A percentile compares a stretch with the other conserved stretches of the same genome.
phyloP scores from a whole-genome alignment of 2,888 invertebrate genomes.

The Drosophila longiperda region DNA sequence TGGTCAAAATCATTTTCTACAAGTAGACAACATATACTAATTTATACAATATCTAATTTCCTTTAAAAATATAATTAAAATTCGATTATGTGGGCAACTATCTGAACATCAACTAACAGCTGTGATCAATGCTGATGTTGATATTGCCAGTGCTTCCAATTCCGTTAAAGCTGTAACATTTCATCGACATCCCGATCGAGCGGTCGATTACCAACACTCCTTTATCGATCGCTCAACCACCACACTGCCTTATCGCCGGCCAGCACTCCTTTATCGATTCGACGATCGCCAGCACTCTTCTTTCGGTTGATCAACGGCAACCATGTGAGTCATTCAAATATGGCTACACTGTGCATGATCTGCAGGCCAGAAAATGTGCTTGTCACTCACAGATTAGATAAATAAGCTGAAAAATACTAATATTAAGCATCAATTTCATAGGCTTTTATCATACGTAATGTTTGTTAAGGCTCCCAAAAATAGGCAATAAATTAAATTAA shows the following conservation, averaged over 20 bases:
- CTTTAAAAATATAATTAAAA: too few species aligned
- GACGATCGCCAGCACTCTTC: background rate
- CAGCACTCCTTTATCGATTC: background rate
- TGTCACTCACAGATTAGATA: background rate
- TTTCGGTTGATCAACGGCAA: background rate
- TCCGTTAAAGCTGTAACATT: background rate
- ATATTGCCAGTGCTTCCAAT: too few species aligned
- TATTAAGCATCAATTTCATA: background rate
- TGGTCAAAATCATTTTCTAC: too few species aligned
- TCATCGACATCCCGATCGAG: background rate
- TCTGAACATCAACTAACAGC: too few species aligned
- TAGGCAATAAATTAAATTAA: slow-evolving; percentile 2
- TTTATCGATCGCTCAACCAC: too few species aligned
- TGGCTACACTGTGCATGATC: background rate
- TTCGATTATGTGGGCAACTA: too few species aligned
- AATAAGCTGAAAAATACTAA: background rate
- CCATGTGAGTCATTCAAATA: background rate
- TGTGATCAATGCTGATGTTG: too few species aligned
- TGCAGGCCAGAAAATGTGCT: background rate
- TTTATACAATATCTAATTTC: too few species aligned
- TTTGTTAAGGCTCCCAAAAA: slow-evolving; percentile 9
- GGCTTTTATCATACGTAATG: background rate
- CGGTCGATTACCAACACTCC: background rate
- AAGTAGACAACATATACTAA: too few species aligned
- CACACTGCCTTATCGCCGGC: background rate